Conservation (phyloP, 2,888 invertebrate species). For the Deilephila porcellus region DNA sequence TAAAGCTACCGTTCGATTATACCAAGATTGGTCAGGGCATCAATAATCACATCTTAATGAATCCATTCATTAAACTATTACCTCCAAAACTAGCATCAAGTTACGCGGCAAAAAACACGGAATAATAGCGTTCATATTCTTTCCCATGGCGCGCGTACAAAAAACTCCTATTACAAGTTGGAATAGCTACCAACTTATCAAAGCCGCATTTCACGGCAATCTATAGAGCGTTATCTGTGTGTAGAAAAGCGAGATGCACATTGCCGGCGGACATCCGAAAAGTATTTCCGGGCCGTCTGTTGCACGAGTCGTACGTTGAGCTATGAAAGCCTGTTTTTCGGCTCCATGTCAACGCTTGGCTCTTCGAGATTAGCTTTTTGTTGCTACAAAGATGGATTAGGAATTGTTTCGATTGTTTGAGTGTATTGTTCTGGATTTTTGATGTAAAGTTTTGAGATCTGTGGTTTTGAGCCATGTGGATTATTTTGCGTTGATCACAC, state of each 20-base stretch:
- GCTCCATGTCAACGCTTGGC: background rate
- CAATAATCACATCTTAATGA: no score
- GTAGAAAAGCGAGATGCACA: conserved; percentile 52
- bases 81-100: no score
- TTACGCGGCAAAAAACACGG: background rate
- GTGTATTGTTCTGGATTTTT: background rate
- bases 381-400: background rate
- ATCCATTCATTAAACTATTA: no score
- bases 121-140: background rate
- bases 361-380: conserved; percentile 2
- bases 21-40: no score
- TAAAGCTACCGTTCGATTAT: no score
- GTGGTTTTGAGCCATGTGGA: no score
- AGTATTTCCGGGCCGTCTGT: conserved; percentile 67
- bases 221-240: conserved; percentile 48
- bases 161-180: background rate
- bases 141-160: background rate
- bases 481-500: no score
- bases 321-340: conserved; percentile 43
- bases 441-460: background rate
- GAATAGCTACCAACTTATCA: conserved; percentile 13
- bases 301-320: conserved; percentile 49
- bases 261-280: conserved; percentile 71
- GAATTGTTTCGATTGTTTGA: background rate
- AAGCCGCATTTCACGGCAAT: conserved; percentile 34